Base-by-base conservation (phyloP, 37 sponge, comb jelly and placozoan species). In the Spongilla lacustris region DNA sequence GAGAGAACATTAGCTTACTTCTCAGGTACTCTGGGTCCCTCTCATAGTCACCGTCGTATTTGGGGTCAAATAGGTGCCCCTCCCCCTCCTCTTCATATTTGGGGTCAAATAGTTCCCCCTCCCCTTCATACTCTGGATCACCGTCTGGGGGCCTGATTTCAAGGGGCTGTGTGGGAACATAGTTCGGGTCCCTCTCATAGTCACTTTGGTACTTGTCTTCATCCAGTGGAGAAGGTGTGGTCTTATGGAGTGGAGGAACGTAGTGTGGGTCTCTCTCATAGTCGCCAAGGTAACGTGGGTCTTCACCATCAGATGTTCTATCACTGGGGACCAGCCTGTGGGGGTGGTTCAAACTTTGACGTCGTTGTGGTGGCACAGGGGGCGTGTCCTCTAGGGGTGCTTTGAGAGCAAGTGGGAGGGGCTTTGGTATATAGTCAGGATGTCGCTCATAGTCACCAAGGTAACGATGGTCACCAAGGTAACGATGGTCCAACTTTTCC, bases 151-250 rank as follows among this genome's bases (percentile, higher is more conserved):
- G 19, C 32, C 32, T 35, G 67, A 41, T 21, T 81, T 38, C 36
- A 70, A 33, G 8, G 72, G 50, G 30, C 0, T 49, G 69, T 6
- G 88, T 72, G 0, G 88, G 77, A 0, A 81, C 77, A 26, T 88
- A 88, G 36, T 66, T 75, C 4, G 50, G 74, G 24, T 91, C 87
- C 0, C 91, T 30, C 34, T 85, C 91, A 50, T 91, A 91, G 67
- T 91, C 78, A 0, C 91, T 87, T 31, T 71, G 75, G 50, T 91
- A 91, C 68, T 86, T 91, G 67, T 49, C 33, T 19, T 58, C 58
- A 58, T 68, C 22, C 10, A 27, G 28, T 24, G 76, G 76, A 33
- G 71, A 81, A 41, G 12, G 28, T 24, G 69, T 21, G 75, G 75
- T 74, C 2, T 50, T 29, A 58, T 50, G 38, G 35, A 76, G 36